phyloP scores from a whole-genome alignment of 2,113 vertebrate genomes.

The Corvus cornix region DNA sequence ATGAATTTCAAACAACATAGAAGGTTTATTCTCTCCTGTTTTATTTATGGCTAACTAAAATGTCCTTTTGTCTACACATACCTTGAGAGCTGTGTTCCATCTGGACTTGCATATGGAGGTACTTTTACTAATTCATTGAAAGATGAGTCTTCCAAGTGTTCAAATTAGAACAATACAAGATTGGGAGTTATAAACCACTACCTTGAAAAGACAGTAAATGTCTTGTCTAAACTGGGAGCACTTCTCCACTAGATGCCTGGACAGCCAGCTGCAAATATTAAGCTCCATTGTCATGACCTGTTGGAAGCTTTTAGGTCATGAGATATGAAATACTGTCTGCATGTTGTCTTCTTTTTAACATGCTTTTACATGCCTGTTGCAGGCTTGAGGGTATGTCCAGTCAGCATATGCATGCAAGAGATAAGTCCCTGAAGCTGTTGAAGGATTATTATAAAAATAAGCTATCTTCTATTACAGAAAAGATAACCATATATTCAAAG shows the following conservation, averaged over 20 bases:
- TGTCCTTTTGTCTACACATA: background rate
- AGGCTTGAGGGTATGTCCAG: accelerated
- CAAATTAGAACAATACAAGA: background rate
- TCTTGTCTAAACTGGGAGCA: background rate
- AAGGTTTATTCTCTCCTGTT: background rate
- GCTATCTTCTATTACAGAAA: background rate
- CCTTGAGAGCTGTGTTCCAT: background rate
- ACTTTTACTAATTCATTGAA: background rate
- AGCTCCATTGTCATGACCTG: background rate
- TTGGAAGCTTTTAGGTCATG: background rate
- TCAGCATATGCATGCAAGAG: background rate
- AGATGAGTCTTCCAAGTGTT: background rate
- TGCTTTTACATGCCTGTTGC: background rate
- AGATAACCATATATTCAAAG: background rate
- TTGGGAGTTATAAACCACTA: background rate
- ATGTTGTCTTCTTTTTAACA: background rate
- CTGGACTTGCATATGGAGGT: background rate
- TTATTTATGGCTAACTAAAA: slow-evolving; percentile 2
- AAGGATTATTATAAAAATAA: background rate
- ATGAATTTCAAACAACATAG: background rate
- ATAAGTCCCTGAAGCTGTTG: background rate
- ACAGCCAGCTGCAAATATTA: background rate
- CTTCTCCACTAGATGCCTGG: background rate
- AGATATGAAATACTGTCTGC: background rate
- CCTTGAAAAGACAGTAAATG: background rate